These are phyloP conservation scores for Heliothis peltigera DNA, from an alignment of 2,888 invertebrate genomes.

Conservation along the genomic window DNA sequence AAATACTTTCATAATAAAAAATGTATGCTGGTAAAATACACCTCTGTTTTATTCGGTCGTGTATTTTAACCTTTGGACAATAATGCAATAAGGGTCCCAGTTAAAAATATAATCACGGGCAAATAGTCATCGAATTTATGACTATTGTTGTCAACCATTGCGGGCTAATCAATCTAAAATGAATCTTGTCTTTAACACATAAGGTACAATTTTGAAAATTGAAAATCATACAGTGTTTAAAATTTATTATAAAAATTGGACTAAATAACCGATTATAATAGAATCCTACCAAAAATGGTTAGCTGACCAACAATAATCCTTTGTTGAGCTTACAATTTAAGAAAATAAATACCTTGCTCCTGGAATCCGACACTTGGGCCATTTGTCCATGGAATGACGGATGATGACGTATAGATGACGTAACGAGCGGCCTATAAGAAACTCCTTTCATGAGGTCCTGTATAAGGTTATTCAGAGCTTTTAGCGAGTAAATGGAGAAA, in stretches of 20 bases:
- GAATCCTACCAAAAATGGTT: constrained; percentile 9
- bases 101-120: too few relatives aligned
- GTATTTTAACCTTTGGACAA: too few relatives aligned
- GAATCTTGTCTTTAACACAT: too few relatives aligned
- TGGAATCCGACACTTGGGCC: constrained; percentile 47
- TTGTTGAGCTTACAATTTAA: constrained; percentile 32
- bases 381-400: constrained; percentile 57
- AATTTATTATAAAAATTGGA: too few relatives aligned
- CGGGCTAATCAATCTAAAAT: too few relatives aligned
- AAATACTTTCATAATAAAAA: too few relatives aligned
- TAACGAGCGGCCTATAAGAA: constrained; percentile 31
- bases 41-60: too few relatives aligned
- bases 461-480: constrained; percentile 28
- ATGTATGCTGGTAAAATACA: too few relatives aligned
- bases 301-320: constrained; percentile 31
- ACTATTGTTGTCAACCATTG: too few relatives aligned
- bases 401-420: constrained; percentile 58
- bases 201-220: background rate
- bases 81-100: too few relatives aligned
- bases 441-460: constrained; percentile 37
- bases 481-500: constrained; percentile 32
- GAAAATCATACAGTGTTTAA: too few relatives aligned
- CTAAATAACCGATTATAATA: background rate
- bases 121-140: too few relatives aligned
- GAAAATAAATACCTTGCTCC: constrained; percentile 36